These are phyloP conservation scores for Eudorcas thomsonii DNA, from an alignment of 2,113 vertebrate genomes.

Conservation along the genomic window DNA sequence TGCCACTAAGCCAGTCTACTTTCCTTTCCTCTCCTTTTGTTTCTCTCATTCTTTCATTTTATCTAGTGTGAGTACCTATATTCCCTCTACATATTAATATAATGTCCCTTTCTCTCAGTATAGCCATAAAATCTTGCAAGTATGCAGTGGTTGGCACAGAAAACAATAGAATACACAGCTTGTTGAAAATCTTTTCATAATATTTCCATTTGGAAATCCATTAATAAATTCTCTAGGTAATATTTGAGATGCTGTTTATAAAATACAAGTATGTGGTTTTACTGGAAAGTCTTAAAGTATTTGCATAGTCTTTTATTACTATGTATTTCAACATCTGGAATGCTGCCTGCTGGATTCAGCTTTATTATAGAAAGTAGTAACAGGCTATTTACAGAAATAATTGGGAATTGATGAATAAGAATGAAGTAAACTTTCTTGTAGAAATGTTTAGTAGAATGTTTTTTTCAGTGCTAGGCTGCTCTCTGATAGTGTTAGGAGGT, in stretches of 20 bases:
- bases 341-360: constrained; percentile 57
- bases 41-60: neutral
- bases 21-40: neutral
- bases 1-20: constrained; percentile 42
- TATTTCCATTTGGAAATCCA: constrained; percentile 61
- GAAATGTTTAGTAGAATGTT: constrained; percentile 28
- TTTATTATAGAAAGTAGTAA: constrained; percentile 69
- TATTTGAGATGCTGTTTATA: constrained; percentile 56
- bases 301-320: constrained; percentile 75
- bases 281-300: constrained; percentile 48
- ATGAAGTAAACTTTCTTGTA: constrained; percentile 45
- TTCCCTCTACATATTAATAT: neutral
- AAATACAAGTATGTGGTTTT: constrained; percentile 58
- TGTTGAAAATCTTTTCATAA: constrained; percentile 46
- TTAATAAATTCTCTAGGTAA: constrained; percentile 70
- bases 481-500: neutral
- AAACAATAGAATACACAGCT: constrained; percentile 20
- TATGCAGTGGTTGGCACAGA: constrained; percentile 9
- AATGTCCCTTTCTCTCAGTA: neutral
- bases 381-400: constrained; percentile 68
- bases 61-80: neutral
- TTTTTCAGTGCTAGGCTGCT: neutral
- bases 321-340: constrained; percentile 77
- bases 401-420: constrained; percentile 69
- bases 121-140: constrained; percentile 28